Evolutionary conservation across 2,113 vertebrate species (phyloP), one percentile per base, ranked within the genome.

Genomic region (Dendropsophus ebraccatus): DNA sequence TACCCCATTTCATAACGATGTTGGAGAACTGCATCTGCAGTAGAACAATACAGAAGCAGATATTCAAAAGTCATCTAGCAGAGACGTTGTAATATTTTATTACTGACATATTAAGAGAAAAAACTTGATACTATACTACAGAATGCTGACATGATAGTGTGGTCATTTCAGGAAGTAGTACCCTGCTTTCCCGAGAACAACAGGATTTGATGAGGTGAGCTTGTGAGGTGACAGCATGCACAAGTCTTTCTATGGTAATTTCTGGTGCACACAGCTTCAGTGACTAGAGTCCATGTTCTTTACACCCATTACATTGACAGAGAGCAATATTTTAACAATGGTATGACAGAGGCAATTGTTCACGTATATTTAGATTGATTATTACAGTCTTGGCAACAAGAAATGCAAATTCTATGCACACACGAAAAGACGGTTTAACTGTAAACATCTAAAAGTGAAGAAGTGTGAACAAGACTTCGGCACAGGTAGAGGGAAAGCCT

Each of bases 401-500:
- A 58, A 58, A 58, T 50, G 73, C 76, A 79, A 30, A 17, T 79
- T 58, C 54, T 32, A 58, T 58, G 12, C 12, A 35, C 76, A 79
- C 9, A 5, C 30, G n/a, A 37, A 35, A 80, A 17, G 17, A 78
- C 28, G n/a, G 52, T 50, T 28, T 47, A 80, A 60, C 35, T 62
- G 77, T 62, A 80, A 80, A 80, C 54, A 79, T 58, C 50, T 79
- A 52, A 79, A 37, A 16, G 32, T 80, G 75, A 56, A 54, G 75
- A 56, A 54, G 8, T 75, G 73, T 28, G n/a, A 60, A 35, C 77
- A 45, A 41, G 35, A 62, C 77, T 62, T 62, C 52, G 10, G 49
- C 16, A 5, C 8, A 56, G 75, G 50, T 37, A 30, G 50, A 78
- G 50, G 28, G 23, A 54, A 78, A 56, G 50, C 56, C 30, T 41